Conservation (phyloP, 92 coral and sea anemone species). For the Zoanthus gigantus region DNA sequence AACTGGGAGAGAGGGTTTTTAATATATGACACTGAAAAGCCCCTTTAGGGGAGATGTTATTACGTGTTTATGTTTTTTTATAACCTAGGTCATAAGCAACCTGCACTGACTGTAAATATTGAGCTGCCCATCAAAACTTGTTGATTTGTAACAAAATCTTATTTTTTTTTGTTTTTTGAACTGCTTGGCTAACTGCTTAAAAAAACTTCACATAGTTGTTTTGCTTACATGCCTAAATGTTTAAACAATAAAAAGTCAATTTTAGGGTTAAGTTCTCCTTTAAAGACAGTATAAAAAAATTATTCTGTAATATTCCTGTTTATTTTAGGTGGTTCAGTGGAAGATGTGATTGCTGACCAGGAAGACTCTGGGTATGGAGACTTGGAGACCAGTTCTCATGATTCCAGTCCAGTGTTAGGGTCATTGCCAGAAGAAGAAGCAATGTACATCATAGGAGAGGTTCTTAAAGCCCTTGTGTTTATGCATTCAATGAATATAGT, state of each 20-base stretch:
- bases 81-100: no score
- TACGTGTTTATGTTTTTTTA: no score
- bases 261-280: not conserved
- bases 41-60: no score
- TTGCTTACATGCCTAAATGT: no score
- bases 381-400: slow-evolving; percentile 27
- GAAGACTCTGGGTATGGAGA: slow-evolving; percentile 22
- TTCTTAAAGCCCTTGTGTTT: slow-evolving; percentile 58
- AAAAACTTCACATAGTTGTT: no score
- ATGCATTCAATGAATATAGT: slow-evolving; percentile 67
- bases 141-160: no score
- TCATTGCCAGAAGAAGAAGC: slow-evolving; percentile 55
- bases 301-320: not conserved
- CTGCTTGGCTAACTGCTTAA: no score
- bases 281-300: not conserved
- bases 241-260: not conserved
- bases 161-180: no score
- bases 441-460: slow-evolving; percentile 60
- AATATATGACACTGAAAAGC: no score
- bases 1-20: no score
- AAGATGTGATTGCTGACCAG: slow-evolving; percentile 45
- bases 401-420: not conserved
- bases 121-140: no score
- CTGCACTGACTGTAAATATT: no score
- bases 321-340: slow-evolving; percentile 78